These are phyloP conservation scores for Steatocranus sp. DNA, from an alignment of 2,797 vertebrate species.

Conservation along the genomic window DNA sequence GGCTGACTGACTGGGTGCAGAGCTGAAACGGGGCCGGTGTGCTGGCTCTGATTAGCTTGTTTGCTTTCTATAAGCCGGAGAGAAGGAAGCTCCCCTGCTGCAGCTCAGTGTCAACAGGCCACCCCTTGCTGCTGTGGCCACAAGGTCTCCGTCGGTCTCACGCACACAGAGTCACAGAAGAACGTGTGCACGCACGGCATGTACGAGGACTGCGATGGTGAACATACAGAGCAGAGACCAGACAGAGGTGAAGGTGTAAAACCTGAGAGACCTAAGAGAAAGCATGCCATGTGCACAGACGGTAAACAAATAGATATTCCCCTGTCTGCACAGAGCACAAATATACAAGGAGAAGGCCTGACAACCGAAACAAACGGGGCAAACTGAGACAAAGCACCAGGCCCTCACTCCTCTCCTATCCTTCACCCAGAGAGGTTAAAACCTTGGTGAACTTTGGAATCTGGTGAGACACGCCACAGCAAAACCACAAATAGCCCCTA, in stretches of 20 bases:
- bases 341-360: slow-evolving; percentile 4
- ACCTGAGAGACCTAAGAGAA: background rate
- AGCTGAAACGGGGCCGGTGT: slow-evolving; percentile 51
- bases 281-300: background rate
- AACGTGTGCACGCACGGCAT: background rate
- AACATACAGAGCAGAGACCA: background rate
- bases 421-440: slow-evolving; percentile 44
- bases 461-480: slow-evolving; percentile 63
- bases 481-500: slow-evolving; percentile 66
- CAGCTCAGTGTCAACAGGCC: slow-evolving; percentile 58
- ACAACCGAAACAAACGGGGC: slow-evolving; percentile 24
- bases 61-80: slow-evolving; percentile 70
- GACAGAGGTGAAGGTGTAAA: background rate
- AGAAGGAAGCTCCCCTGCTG: slow-evolving; percentile 73
- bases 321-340: background rate
- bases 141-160: slow-evolving; percentile 29
- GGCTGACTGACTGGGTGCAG: slow-evolving; percentile 15
- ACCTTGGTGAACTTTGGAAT: slow-evolving; percentile 60
- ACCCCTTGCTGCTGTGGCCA: slow-evolving; percentile 33
- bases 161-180: slow-evolving; percentile 1
- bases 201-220: background rate
- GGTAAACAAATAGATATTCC: slow-evolving; percentile 26
- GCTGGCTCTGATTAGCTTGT: slow-evolving; percentile 77
- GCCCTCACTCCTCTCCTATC: slow-evolving; percentile 2
- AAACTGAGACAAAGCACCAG: slow-evolving; percentile 33